Evolutionary conservation across 2,888 invertebrate species (phyloP), one percentile per base, ranked within the genome.

Genomic region (Drosophila neotestacea): DNA sequence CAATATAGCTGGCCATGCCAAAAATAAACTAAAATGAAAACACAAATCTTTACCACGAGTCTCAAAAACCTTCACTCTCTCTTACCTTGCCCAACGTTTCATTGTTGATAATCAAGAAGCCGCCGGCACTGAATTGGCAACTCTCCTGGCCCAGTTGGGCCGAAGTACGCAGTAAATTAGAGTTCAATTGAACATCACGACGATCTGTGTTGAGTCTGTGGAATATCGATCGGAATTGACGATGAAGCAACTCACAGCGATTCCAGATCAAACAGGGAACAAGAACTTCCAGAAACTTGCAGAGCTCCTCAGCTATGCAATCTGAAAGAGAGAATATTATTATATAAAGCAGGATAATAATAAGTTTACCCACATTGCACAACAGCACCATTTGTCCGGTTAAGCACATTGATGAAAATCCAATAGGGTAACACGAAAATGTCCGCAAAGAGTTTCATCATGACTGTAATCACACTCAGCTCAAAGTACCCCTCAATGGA

Each of bases 91-190:
- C 90, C 38, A 91, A 52, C 22, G 80, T 84, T 39, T 68, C 52
- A 13, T 79, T 85, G 58, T 81, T 86, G 6, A 90, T 67, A 6
- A 71, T 38, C 32, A 89, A 27, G 42, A 91, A 77, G 2, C 89
- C 86, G 0, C 84, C 90, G 1, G 90, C 91, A n/a, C 79, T 82
- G 22, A 91, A 84, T 7, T 63, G 39, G 10, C 77, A 77, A 0
- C 39, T 52, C 59, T 91, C 88, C 59, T 91, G 91, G 2, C 78
- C 75, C 52, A 91, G 27, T 30, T 89, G 90, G 4, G 73, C 56
- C 0, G 80, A 78, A 10, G 88, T 72, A 1, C 72, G 70, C 5
- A 73, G 69, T 1, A 91, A 56, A 10, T 66, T 60, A 0, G 54
- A 34, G 46, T 77, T 83, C 0, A 90, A 73, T 22, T 73, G 70